Evolutionary conservation across 2,888 invertebrate genomes (phyloP), one percentile per base, ranked within the genome.

Genomic region (Pelosia muscerda): DNA sequence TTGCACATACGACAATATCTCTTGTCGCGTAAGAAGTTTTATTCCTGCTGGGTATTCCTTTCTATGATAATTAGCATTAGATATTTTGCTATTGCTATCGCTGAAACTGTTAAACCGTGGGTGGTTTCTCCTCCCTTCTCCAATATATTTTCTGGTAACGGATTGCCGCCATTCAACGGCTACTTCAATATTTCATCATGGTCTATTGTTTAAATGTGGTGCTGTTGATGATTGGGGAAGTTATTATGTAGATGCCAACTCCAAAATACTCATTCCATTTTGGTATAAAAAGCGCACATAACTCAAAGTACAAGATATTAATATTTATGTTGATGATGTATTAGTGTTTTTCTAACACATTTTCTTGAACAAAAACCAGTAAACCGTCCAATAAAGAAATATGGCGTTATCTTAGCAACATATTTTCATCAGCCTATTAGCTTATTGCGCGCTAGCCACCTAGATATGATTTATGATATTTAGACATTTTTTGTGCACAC

Each of bases 401-500:
- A 76, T 68, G 71, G 49, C 31, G 69, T 68, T 77, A 66, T 69
- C 69, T 76, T 68, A 31, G 72, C 59, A 63, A 63, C 72, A 69
- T 75, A 73, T 80, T 75, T 75, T 74, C 73, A 69, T 68, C 66
- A 58, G 74, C 78, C 79, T 87, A 86, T 88, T 88, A 88, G 78
- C 77, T 63, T 81, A 87, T 88, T 87, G 73, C 69, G 65, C 22
- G 72, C 71, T 68, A 76, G 82, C 69, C 77, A 82, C 84, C 82
- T 84, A 87, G 81, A 78, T 66, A 65, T 89, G 90, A 91, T 91
- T 87, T 89, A 89, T 75, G 84, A 81, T 78, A 77, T 81, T 83
- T 79, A 81, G 75, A 81, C 78, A 76, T 85, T 84, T 86, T 86
- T 85, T 82, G 79, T 81, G 74, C 57, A 49, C 77, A 73, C 80